Conservation (phyloP, 2,113 vertebrate species). For the Percopsis transmontana region DNA sequence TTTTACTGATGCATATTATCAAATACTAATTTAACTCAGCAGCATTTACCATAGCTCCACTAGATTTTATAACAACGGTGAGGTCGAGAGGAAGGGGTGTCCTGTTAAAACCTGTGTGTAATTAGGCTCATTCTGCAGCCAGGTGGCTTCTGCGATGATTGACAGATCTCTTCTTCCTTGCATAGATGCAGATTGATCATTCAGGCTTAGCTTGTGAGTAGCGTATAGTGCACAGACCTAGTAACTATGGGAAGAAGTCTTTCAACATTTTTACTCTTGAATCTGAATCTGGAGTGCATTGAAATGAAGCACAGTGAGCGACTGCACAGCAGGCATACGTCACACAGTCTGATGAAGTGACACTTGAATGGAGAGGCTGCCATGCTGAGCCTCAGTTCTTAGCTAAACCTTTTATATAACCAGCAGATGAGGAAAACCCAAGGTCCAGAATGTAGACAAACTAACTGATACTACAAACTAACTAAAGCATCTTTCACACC, state of each 20-base stretch:
- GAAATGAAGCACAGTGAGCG: conserved; percentile 45
- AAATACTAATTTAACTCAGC: too few relatives aligned
- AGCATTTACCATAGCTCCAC: too few relatives aligned
- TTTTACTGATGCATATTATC: conserved; percentile 9
- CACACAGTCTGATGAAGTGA: conserved; percentile 41
- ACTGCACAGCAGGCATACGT: conserved; percentile 35
- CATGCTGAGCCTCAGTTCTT: conserved; percentile 42
- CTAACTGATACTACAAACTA: too few relatives aligned
- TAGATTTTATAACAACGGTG: too few relatives aligned
- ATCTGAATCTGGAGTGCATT: conserved; percentile 33
- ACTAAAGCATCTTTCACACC: too few relatives aligned
- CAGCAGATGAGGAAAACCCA: too few relatives aligned
- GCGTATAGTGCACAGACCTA: conserved; percentile 61
- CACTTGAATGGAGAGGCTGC: conserved; percentile 45
- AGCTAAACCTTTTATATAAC: conserved; percentile 37
- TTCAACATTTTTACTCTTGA: conserved; percentile 29
- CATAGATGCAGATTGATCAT: conserved; percentile 77
- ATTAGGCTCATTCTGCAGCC: conserved; percentile 28
- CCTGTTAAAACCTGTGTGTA: conserved; percentile 18
- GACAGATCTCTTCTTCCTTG: conserved; percentile 66
- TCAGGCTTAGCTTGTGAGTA: conserved; percentile 77
- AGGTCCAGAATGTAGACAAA: too few relatives aligned
- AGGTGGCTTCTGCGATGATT: conserved; percentile 45
- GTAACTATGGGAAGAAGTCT: conserved; percentile 55
- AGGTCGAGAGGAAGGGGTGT: not conserved